Evolutionary conservation across 2,888 invertebrate genomes (phyloP).

Genomic region (Sialis fuliginosa): DNA sequence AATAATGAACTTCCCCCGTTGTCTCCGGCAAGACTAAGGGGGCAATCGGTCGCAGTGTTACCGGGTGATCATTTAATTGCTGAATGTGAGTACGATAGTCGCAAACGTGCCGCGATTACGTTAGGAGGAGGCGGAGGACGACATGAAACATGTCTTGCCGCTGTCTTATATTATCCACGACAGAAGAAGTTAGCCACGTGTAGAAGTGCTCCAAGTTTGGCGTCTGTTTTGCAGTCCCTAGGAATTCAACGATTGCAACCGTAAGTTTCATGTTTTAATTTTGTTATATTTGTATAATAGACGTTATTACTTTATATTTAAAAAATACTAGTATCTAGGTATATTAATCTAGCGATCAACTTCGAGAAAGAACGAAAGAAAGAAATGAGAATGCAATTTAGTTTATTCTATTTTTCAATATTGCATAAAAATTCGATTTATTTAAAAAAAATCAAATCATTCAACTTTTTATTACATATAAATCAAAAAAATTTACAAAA

Average conservation of each 20-base stretch:
- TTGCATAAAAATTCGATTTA: too few species aligned
- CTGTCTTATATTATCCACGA: conserved; percentile 48
- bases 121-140: conserved; percentile 47
- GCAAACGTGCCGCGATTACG: conserved; percentile 44
- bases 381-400: too few species aligned
- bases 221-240: conserved; percentile 47
- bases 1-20: conserved; percentile 44
- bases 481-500: too few species aligned
- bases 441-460: too few species aligned
- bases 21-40: conserved; percentile 41
- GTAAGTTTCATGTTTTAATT: conserved; percentile 30
- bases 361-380: too few species aligned
- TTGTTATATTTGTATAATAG: too few species aligned
- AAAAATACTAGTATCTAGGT: too few species aligned
- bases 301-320: too few species aligned
- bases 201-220: conserved; percentile 48
- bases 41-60: conserved; percentile 37
- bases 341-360: too few species aligned
- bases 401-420: too few species aligned
- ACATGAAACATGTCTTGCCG: conserved; percentile 50
- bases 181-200: conserved; percentile 45
- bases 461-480: too few species aligned
- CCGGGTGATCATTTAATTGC: conserved; percentile 53
- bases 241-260: conserved; percentile 47
- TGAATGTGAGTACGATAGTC: conserved; percentile 54